Evolutionary conservation across 2,113 vertebrate species (phyloP).

Genomic region (Apaloderma vittatum): DNA sequence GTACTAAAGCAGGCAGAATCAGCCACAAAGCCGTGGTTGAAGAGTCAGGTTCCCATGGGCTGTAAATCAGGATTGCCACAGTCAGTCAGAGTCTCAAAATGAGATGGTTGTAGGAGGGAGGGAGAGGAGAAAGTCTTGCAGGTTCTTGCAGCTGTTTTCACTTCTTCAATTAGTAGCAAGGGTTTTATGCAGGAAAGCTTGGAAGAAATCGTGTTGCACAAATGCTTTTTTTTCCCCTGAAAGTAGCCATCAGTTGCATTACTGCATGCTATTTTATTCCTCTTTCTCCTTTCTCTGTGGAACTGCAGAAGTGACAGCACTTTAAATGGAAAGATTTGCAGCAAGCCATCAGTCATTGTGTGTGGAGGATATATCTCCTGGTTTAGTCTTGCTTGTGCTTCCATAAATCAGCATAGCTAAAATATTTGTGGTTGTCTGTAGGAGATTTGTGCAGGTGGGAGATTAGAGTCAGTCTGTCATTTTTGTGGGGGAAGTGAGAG

Average conservation of each 20-base stretch:
- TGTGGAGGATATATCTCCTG: slow-evolving; percentile 69
- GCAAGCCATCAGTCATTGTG: slow-evolving; percentile 72
- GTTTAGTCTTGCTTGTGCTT: slow-evolving; percentile 66
- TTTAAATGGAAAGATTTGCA: slow-evolving; percentile 73
- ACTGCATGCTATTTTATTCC: slow-evolving; percentile 1
- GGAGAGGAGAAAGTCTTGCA: background rate
- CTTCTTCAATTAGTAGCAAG: background rate
- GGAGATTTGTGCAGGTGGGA: slow-evolving; percentile 83
- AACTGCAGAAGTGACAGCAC: slow-evolving; percentile 45
- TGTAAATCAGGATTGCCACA: background rate
- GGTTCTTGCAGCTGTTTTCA: background rate
- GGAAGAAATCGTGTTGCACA: background rate
- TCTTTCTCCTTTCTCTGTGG: background rate
- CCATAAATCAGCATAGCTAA: slow-evolving; percentile 85
- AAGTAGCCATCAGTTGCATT: slow-evolving; percentile 23
- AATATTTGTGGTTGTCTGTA: slow-evolving; percentile 83
- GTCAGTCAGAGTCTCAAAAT: background rate
- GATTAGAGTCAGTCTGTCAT: slow-evolving; percentile 81
- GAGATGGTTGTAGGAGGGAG: background rate
- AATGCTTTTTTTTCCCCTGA: background rate
- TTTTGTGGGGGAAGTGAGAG: slow-evolving; percentile 64
- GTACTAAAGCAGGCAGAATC: background rate
- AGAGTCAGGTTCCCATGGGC: background rate
- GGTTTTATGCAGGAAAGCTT: background rate
- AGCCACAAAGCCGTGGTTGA: background rate